Evolutionary conservation across 2,888 invertebrate genomes (phyloP).

Genomic region (Laothoe populi): DNA sequence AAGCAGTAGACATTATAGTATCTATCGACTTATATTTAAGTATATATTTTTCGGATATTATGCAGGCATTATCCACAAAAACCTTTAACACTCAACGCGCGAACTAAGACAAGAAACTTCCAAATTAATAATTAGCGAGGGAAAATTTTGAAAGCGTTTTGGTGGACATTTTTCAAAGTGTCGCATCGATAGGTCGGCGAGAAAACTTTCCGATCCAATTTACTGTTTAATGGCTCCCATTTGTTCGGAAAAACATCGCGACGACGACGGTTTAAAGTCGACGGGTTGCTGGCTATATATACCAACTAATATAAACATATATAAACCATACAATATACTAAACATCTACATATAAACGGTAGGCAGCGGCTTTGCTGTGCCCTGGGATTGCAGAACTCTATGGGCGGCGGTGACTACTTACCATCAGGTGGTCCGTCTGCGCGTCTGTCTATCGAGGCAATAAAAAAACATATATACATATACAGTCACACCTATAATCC

Average conservation of each 20-base stretch:
- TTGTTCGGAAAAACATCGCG: slow-evolving; percentile 64
- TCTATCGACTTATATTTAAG: too few species aligned
- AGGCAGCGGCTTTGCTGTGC: too few species aligned
- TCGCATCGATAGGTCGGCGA: slow-evolving; percentile 27
- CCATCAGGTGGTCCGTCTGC: too few species aligned
- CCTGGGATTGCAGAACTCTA: too few species aligned
- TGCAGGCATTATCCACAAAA: too few species aligned
- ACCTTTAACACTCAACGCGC: background rate
- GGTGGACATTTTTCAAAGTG: slow-evolving; percentile 31
- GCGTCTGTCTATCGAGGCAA: too few species aligned
- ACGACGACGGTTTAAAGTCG: slow-evolving; percentile 40
- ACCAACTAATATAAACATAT: background rate
- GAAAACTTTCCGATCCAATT: slow-evolving; percentile 69
- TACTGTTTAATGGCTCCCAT: slow-evolving; percentile 68
- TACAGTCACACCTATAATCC: too few species aligned
- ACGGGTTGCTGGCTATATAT: slow-evolving; percentile 25
- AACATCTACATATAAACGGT: too few species aligned
- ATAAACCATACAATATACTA: background rate
- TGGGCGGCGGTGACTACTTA: too few species aligned
- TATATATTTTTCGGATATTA: too few species aligned
- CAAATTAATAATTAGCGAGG: slow-evolving; percentile 19
- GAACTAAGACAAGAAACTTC: slow-evolving; percentile 10
- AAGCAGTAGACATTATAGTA: too few species aligned
- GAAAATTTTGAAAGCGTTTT: slow-evolving; percentile 20
- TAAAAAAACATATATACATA: too few species aligned